Base-by-base conservation (phyloP, 2,113 vertebrate species). In the Pedionomus torquatus region DNA sequence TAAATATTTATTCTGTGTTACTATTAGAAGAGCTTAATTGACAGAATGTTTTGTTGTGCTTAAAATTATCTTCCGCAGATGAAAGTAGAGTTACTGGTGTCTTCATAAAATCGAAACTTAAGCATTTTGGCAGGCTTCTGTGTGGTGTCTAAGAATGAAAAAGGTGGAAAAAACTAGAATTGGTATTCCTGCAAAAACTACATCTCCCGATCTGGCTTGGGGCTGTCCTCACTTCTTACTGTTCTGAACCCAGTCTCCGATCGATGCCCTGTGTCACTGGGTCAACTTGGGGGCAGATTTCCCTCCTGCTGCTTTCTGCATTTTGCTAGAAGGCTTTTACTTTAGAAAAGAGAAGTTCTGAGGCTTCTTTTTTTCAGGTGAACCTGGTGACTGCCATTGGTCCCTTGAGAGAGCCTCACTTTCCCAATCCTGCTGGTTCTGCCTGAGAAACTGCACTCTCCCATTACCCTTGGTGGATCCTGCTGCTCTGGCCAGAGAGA, bases 201-300 rank as follows among this genome's bases (percentile, higher is more conserved):
- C 19, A 33, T 54, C 55, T 71, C 37, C 25, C 30, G 51, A 9
- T 82, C 78, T 75, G 51, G 30, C 14, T 13, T 43, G 51, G 37
- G 30, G 11, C 84, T 87, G n/a, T 75, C 35, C n/a, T 54, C 19
- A 9, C 13, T 51, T 20, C 69, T 64, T 4, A 37, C 43, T 19
- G 14, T 35, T 54, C 44, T 51, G 24, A 39, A 48, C 14, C 2
- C 61, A 14, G 23, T 70, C 43, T 70, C 49, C 0, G 0, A 33
- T 30, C 2, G 18, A 26, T 55, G 31, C 16, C 33, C 5, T 18
- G 8, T 78, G n/a, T 61, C 52, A 43, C 17, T 46, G 61, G 23
- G 33, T 75, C 17, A 41, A 0, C 17, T n/a, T 0, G 0, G 1
- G 46, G n/a, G 7, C 63, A 52, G 11, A 46, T 92, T 77, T 87